Evolutionary conservation across 2,113 vertebrate genomes (phyloP).

Genomic region (Hydrochoerus hydrochaeris): DNA sequence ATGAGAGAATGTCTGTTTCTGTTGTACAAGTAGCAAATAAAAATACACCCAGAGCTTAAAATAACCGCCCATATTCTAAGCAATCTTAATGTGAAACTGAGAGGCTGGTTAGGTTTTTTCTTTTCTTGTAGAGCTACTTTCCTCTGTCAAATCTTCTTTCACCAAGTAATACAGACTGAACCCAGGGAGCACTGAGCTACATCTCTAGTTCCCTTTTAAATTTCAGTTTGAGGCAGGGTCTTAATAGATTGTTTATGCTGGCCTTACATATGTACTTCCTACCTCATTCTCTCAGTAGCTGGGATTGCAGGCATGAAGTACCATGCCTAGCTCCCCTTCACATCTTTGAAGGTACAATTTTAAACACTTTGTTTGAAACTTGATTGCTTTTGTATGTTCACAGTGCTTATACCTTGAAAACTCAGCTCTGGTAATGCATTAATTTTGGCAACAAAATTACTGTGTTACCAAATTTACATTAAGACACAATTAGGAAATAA

Average conservation of each 20-base stretch:
- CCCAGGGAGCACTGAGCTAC: not conserved
- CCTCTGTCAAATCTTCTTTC: not conserved
- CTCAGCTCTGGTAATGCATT: not conserved
- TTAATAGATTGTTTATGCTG: not conserved
- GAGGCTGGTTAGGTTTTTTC: conserved; percentile 55
- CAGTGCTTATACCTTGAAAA: conserved; percentile 14
- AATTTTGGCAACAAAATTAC: conserved; percentile 59
- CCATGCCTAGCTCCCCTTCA: not conserved
- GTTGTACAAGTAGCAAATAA: conserved; percentile 80
- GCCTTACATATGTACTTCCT: not conserved
- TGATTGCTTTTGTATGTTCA: conserved; percentile 44
- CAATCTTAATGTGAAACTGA: conserved; percentile 62
- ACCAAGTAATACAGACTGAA: not conserved
- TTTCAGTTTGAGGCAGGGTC: not conserved
- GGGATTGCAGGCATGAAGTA: not conserved
- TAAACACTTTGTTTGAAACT: conserved; percentile 47
- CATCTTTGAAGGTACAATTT: conserved; percentile 13
- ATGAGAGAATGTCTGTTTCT: conserved; percentile 83
- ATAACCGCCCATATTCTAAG: conserved; percentile 25
- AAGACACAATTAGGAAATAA: conserved; percentile 59
- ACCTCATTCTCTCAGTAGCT: not conserved
- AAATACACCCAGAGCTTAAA: conserved; percentile 64
- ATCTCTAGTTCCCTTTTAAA: not conserved
- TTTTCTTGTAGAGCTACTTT: conserved; percentile 52
- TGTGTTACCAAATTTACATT: conserved; percentile 51